These are phyloP conservation scores for Sphinx pinastri DNA, from an alignment of 2,888 invertebrate genomes.

Conservation along the genomic window DNA sequence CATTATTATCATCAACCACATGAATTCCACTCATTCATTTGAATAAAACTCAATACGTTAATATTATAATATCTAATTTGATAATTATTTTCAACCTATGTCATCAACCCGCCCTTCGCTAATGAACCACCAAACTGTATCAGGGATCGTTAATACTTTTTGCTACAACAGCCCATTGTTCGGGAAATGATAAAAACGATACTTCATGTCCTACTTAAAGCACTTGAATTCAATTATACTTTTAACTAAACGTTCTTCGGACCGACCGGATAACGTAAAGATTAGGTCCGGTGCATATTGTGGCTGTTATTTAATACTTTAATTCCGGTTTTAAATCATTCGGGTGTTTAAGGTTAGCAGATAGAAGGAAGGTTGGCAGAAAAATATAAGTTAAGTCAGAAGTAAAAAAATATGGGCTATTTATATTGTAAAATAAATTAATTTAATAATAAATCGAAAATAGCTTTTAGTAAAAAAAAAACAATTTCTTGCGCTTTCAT, in stretches of 20 bases:
- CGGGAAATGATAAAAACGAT: conserved; percentile 55
- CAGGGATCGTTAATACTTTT: background rate
- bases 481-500: too few relatives aligned
- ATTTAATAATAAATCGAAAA: too few relatives aligned
- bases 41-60: too few relatives aligned
- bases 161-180: conserved; percentile 47
- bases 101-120: background rate
- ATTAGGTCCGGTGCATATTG: background rate
- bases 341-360: too few relatives aligned
- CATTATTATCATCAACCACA: too few relatives aligned
- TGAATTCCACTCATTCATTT: too few relatives aligned
- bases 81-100: too few relatives aligned
- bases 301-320: background rate
- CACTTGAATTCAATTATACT: conserved; percentile 75
- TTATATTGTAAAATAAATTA: too few relatives aligned
- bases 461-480: too few relatives aligned
- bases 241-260: conserved; percentile 61
- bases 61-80: background rate
- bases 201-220: conserved; percentile 60
- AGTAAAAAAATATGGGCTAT: too few relatives aligned
- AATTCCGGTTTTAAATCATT: background rate
- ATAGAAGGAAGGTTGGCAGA: too few relatives aligned
- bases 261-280: conserved; percentile 48
- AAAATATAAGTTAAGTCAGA: too few relatives aligned
- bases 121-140: background rate